A percentile compares a stretch with the other conserved stretches of the same genome.
phyloP scores from a whole-genome alignment of 1,140 invertebrate species.

The Aporrectodea caliginosa region DNA sequence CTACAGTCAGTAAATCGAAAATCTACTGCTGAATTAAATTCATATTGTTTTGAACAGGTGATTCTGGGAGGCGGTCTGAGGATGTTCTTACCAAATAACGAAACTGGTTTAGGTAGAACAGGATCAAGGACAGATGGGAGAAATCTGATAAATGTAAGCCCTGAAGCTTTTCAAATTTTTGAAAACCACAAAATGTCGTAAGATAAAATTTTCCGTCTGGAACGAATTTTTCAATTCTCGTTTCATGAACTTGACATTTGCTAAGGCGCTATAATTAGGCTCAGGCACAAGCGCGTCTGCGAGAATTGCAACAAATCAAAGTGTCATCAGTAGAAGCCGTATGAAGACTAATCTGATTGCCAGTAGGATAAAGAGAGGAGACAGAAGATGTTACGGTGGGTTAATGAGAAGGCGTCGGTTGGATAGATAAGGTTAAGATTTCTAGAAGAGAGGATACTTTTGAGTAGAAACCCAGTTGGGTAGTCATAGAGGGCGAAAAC shows the following conservation, averaged over 20 bases:
- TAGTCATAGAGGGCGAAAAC: too few relatives aligned
- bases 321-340: too few relatives aligned
- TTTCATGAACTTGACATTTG: not conserved
- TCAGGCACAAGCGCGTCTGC: not conserved
- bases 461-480: too few relatives aligned
- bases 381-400: too few relatives aligned
- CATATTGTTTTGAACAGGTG: slow-evolving; percentile 11
- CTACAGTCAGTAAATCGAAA: too few relatives aligned
- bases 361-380: too few relatives aligned
- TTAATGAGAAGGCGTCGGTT: too few relatives aligned
- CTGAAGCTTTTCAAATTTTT: not conserved
- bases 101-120: not conserved
- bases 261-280: not conserved
- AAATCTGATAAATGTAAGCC: slow-evolving; percentile 35
- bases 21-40: too few relatives aligned
- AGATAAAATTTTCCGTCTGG: not conserved
- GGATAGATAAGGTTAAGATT: too few relatives aligned
- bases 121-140: slow-evolving; percentile 37
- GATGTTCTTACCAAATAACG: slow-evolving; percentile 21
- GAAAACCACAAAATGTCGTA: not conserved
- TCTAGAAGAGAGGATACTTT: too few relatives aligned
- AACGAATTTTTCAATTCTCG: not conserved
- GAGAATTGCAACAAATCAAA: not conserved
- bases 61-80: slow-evolving; percentile 26
- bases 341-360: too few relatives aligned